Percentiles rank a stretch among this genome's conserved stretches.
Evolutionary conservation across 2,113 vertebrate genomes (phyloP).

Genomic region (Phaetusa simplex): DNA sequence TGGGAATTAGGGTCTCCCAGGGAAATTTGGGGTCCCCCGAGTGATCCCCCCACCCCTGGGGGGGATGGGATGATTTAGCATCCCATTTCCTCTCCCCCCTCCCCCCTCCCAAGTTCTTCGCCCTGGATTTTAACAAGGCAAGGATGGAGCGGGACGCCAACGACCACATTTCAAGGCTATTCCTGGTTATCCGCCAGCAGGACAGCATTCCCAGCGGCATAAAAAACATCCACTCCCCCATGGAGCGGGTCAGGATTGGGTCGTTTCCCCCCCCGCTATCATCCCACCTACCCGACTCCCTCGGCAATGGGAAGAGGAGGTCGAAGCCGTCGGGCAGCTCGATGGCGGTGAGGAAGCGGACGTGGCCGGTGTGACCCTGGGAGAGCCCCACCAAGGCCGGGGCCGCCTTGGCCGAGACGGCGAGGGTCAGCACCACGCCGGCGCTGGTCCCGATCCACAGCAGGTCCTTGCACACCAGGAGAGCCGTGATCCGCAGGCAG

Average conservation of each 20-base stretch:
- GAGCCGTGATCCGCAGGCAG: slow-evolving; percentile 93
- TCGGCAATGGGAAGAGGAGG: slow-evolving; percentile 76
- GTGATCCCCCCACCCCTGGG: neutral
- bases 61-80: neutral
- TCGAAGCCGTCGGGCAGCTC: slow-evolving; percentile 91
- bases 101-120: neutral
- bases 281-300: neutral
- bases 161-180: rapidly evolving
- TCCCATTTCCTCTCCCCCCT: neutral
- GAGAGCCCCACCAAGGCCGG: slow-evolving; percentile 87
- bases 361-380: slow-evolving; percentile 96
- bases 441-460: slow-evolving; percentile 98
- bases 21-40: rapidly evolving
- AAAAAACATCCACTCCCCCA: rapidly evolving
- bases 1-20: neutral
- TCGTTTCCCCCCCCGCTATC: rapidly evolving
- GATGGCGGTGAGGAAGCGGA: slow-evolving; percentile 93
- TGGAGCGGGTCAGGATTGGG: rapidly evolving
- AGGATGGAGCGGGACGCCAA: rapidly evolving
- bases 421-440: slow-evolving; percentile 90
- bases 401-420: slow-evolving; percentile 76
- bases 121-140: neutral
- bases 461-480: slow-evolving; percentile 92
- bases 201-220: neutral
- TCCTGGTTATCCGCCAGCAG: rapidly evolving